Evolutionary conservation across 2,888 invertebrate genomes (phyloP).

Genomic region (Dryocosmus kuriphilus): DNA sequence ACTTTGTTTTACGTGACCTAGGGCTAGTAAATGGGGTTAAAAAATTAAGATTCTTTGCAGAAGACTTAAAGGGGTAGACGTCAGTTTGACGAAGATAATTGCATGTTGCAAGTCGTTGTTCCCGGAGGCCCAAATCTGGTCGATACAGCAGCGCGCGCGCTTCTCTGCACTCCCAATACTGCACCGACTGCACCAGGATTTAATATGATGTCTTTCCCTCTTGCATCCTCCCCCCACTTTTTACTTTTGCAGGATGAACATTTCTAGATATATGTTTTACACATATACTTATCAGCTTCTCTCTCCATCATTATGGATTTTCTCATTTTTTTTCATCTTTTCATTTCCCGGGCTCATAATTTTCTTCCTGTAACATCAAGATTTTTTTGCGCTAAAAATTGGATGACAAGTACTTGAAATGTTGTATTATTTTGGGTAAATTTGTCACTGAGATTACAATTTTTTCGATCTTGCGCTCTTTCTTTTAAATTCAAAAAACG

Average conservation of each 20-base stretch:
- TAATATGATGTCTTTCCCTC: constrained; percentile 5
- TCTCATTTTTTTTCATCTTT: too few relatives aligned
- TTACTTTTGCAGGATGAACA: neutral
- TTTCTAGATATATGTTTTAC: neutral
- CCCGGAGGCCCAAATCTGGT: constrained; percentile 62
- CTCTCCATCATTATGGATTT: too few relatives aligned
- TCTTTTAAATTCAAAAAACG: too few relatives aligned
- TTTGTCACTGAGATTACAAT: too few relatives aligned
- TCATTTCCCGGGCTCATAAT: too few relatives aligned
- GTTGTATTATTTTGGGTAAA: too few relatives aligned
- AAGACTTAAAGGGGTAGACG: constrained; percentile 39
- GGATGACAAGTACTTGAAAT: too few relatives aligned
- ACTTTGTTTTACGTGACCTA: neutral
- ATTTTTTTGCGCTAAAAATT: too few relatives aligned
- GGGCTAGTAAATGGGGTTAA: neutral
- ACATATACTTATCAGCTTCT: neutral
- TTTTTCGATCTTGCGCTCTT: too few relatives aligned
- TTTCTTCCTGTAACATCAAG: too few relatives aligned
- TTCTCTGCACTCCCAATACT: constrained; percentile 45
- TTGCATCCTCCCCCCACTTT: neutral
- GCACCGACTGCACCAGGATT: constrained; percentile 6
- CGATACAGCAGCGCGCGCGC: constrained; percentile 70
- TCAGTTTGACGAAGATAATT: constrained; percentile 41
- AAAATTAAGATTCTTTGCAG: constrained; percentile 6
- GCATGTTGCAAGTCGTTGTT: constrained; percentile 38